Evolutionary conservation across 2,888 invertebrate genomes (phyloP).

Genomic region (Xanthia icteritia): DNA sequence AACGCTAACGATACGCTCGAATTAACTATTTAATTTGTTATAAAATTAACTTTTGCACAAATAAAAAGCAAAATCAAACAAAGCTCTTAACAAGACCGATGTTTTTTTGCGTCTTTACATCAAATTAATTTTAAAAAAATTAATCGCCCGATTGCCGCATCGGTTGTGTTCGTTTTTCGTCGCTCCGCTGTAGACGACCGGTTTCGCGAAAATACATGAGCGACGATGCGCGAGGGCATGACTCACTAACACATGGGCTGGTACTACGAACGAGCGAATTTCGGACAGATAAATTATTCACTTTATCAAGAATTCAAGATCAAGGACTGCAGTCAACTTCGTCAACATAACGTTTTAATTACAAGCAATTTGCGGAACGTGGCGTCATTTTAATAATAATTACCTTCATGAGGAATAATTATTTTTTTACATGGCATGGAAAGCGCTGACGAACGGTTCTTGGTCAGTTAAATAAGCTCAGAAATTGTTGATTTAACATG

Average conservation of each 20-base stretch:
- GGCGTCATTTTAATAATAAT: slow-evolving; percentile 52
- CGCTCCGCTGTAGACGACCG: slow-evolving; percentile 65
- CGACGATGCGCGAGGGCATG: slow-evolving; percentile 66
- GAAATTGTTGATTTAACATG: slow-evolving; percentile 25
- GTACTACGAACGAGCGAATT: slow-evolving; percentile 66
- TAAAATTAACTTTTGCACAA: slow-evolving; percentile 56
- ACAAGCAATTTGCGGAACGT: slow-evolving; percentile 60
- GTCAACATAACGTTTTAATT: slow-evolving; percentile 63
- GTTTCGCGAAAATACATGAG: slow-evolving; percentile 75
- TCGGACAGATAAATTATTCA: slow-evolving; percentile 71
- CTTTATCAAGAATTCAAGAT: slow-evolving; percentile 61
- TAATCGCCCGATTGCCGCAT: slow-evolving; percentile 73
- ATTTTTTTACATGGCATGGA: slow-evolving; percentile 33
- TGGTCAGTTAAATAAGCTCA: slow-evolving; percentile 17
- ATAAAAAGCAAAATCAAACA: slow-evolving; percentile 53
- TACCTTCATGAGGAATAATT: slow-evolving; percentile 28
- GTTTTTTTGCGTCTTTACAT: slow-evolving; percentile 63
- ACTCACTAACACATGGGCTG: slow-evolving; percentile 74
- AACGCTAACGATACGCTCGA: neutral
- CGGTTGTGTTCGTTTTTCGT: slow-evolving; percentile 64
- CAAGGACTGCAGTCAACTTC: slow-evolving; percentile 60
- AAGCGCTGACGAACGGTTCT: slow-evolving; percentile 28
- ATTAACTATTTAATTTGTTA: slow-evolving; percentile 56
- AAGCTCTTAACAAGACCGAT: slow-evolving; percentile 46
- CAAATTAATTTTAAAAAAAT: slow-evolving; percentile 69